Percentiles rank a stretch among this genome's conserved stretches.
These are phyloP conservation scores for Drosophila vallismaia DNA, from an alignment of 2,888 invertebrate genomes.

Conservation along the genomic window DNA sequence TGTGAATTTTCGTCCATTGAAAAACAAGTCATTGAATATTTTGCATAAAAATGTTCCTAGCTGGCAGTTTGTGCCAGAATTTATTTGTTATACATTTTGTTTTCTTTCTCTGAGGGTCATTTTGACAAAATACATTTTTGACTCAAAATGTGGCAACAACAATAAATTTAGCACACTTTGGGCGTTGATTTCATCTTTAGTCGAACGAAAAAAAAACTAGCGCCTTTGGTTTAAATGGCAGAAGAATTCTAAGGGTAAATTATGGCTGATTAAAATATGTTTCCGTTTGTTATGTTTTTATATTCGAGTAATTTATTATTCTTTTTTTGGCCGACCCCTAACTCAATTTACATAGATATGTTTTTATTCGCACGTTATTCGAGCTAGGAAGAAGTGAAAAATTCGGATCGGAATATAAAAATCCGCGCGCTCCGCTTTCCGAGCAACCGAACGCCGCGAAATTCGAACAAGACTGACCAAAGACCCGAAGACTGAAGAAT, in stretches of 20 bases:
- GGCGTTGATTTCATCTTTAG: conserved; percentile 28
- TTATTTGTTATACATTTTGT: conserved; percentile 36
- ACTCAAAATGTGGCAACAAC: conserved; percentile 21
- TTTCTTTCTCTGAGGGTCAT: conserved; percentile 35
- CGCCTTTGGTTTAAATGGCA: conserved; percentile 7
- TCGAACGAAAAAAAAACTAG: conserved; percentile 20
- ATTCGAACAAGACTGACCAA: conserved; percentile 74
- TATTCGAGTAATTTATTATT: conserved; percentile 48
- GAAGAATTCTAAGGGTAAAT: conserved; percentile 25
- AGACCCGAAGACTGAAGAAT: conserved; percentile 26
- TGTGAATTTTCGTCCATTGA: too few relatives aligned
- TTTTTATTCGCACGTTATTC: conserved; percentile 41
- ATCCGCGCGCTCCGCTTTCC: conserved; percentile 67
- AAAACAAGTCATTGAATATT: conserved; percentile 12
- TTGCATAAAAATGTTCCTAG: not conserved
- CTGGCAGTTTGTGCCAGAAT: conserved; percentile 26
- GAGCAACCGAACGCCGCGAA: conserved; percentile 69
- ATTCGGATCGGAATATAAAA: conserved; percentile 19
- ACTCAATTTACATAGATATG: conserved; percentile 46
- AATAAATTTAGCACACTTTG: conserved; percentile 43
- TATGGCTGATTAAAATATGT: conserved; percentile 41
- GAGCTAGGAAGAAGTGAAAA: conserved; percentile 16
- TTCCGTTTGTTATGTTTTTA: conserved; percentile 1
- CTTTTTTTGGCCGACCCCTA: conserved; percentile 6
- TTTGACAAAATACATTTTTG: conserved; percentile 26